These are phyloP conservation scores for Campoletis raptor DNA, from an alignment of 2,888 invertebrate genomes.

Conservation along the genomic window DNA sequence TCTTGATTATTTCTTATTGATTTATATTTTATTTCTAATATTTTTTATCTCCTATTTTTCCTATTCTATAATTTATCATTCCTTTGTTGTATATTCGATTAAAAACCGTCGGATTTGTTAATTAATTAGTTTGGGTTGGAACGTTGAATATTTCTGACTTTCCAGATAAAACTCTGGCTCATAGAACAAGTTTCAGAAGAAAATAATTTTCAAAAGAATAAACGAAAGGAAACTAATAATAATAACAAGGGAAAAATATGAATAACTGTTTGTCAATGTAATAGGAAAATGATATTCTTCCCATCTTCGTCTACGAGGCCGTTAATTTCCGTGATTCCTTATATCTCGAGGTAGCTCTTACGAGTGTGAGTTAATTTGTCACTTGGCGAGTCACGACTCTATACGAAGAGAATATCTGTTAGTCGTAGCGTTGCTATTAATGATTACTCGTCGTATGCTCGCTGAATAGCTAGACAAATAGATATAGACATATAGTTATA, in stretches of 20 bases:
- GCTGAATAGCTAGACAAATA: constrained; percentile 18
- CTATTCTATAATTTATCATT: neutral
- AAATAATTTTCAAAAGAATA: neutral
- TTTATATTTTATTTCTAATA: neutral
- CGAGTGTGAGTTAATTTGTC: constrained; percentile 58
- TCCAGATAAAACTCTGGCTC: neutral
- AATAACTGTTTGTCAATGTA: constrained; percentile 21
- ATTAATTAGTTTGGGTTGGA: neutral
- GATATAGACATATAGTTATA: neutral
- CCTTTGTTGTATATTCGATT: neutral
- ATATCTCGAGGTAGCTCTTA: constrained; percentile 16
- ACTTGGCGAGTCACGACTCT: constrained; percentile 26
- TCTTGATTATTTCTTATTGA: neutral
- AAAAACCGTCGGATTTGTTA: neutral
- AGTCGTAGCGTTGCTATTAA: constrained; percentile 34
- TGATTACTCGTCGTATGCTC: constrained; percentile 47
- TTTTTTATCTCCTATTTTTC: constrained; percentile 44
- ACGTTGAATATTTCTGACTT: neutral
- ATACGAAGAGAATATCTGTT: constrained; percentile 31
- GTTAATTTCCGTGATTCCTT: constrained; percentile 57
- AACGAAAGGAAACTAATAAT: neutral
- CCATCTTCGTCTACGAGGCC: constrained; percentile 12
- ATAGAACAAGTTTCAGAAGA: no score
- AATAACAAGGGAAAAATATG: neutral
- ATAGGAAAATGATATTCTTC: constrained; percentile 28